Evolutionary conservation across 1,140 invertebrate genomes (phyloP).

Genomic region (Leucophenga varia): DNA sequence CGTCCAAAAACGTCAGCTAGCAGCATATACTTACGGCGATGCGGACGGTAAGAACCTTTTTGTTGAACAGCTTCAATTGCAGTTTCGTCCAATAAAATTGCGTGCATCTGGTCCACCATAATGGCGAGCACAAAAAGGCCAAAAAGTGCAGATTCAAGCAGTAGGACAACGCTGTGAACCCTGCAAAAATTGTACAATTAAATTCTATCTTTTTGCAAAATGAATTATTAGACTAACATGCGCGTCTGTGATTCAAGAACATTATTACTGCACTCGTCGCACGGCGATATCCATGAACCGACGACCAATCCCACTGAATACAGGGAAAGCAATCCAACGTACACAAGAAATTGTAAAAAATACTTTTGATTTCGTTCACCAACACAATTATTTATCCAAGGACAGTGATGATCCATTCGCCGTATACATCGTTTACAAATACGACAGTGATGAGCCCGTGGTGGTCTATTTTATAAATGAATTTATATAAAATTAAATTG

Average conservation of each 20-base stretch:
- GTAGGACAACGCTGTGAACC: constrained; percentile 81
- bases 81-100: constrained; percentile 72
- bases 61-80: constrained; percentile 78
- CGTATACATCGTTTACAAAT: constrained; percentile 85
- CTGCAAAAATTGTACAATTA: constrained; percentile 67
- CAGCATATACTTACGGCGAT: constrained; percentile 68
- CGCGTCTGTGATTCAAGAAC: constrained; percentile 71
- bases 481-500: no score
- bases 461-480: no score
- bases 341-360: constrained; percentile 90
- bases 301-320: constrained; percentile 75
- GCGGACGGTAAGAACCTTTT: constrained; percentile 66
- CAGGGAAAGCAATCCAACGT: constrained; percentile 66
- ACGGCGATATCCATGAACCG: constrained; percentile 74
- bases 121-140: constrained; percentile 89
- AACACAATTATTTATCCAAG: constrained; percentile 91
- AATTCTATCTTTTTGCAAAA: no score
- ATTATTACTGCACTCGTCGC: constrained; percentile 69
- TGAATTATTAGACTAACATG: no score
- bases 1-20: constrained; percentile 80
- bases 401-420: constrained; percentile 88
- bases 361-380: constrained; percentile 93
- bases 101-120: constrained; percentile 84
- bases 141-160: constrained; percentile 82
- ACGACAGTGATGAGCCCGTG: constrained; percentile 84